These are phyloP conservation scores for Hemibagrus wyckioides DNA, from an alignment of 2,113 vertebrate genomes.

Conservation along the genomic window DNA sequence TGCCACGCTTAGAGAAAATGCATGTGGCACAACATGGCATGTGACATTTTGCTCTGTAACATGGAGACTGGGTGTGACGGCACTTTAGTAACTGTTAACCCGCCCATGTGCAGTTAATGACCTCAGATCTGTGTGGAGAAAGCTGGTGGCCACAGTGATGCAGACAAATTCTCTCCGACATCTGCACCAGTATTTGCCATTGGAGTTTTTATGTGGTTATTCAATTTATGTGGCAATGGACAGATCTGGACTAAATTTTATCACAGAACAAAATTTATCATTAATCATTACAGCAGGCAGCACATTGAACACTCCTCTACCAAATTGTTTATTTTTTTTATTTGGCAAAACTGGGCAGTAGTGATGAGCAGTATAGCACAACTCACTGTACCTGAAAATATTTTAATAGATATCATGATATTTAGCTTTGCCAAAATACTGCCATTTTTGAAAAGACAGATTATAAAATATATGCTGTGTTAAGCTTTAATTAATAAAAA, in stretches of 20 bases:
- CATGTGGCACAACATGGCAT: not conserved
- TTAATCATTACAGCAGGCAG: not conserved
- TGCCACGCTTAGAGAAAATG: slow-evolving; percentile 25
- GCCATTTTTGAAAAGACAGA: too few relatives aligned
- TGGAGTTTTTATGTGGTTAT: not conserved
- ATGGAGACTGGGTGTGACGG: not conserved
- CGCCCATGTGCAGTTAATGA: slow-evolving; percentile 12
- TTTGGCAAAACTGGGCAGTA: too few relatives aligned
- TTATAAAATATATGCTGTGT: not conserved
- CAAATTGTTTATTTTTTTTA: not conserved
- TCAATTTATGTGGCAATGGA: not conserved
- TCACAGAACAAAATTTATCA: not conserved
- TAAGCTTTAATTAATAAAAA: not conserved
- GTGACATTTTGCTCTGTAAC: slow-evolving; percentile 21
- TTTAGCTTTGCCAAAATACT: too few relatives aligned
- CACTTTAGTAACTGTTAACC: not conserved
- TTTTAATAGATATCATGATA: too few relatives aligned
- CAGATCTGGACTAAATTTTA: not conserved
- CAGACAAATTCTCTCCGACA: not conserved
- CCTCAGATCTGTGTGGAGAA: slow-evolving; percentile 25
- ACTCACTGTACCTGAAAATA: too few relatives aligned
- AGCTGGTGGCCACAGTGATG: not conserved
- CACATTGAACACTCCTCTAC: not conserved
- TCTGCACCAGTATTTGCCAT: not conserved
- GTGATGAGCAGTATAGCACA: too few relatives aligned